Evolutionary conservation across 2,113 vertebrate genomes (phyloP), one percentile per base, ranked within the genome.

Genomic region (Vulpes ferrilata): DNA sequence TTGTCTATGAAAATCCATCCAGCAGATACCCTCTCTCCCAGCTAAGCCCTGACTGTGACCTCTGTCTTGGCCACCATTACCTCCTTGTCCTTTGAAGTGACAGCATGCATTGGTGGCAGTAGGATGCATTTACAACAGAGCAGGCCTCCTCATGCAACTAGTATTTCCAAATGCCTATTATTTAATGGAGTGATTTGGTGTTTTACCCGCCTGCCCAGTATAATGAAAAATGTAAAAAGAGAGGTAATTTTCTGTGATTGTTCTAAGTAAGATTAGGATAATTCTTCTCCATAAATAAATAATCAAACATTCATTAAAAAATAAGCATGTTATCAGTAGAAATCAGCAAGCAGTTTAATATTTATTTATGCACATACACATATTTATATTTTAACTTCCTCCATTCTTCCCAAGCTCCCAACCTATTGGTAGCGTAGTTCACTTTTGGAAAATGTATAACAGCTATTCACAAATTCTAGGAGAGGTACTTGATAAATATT

Each of bases 301-400:
- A 81, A 84, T 89, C 16, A 87, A 81, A 62, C 25, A 67, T 43
- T 85, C 82, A 48, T 85, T 81, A 76, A 64, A 69, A 95, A 92
- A 59, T 65, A 65, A 55, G 7, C 23, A 71, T 88, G 32, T 20
- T 85, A 32, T 83, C 23, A 81, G 7, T 65, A 60, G 30, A 95
- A 89, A 81, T 65, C 25, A 51, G 12, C 11, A 94, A 88, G 59
- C 1, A 62, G 83, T 96, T 92, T 69, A 81, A 8, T 57, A 16
- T 32, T 67, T 78, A 74, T 92, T 62, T 90, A 55, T 16, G 88
- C 8, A 62, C 11, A 62, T 64, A n/a, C 7, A 22, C 30, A 32
- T 23, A 20, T 90, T 88, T 88, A 65, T 62, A 80, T 85, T 67
- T 95, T 43, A 55, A 57, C 25, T 92, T 83, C 20, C 25, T 82